Evolutionary conservation across 2,888 invertebrate genomes (phyloP), one percentile per base, ranked within the genome.

Genomic region (Habroteleia sp.): DNA sequence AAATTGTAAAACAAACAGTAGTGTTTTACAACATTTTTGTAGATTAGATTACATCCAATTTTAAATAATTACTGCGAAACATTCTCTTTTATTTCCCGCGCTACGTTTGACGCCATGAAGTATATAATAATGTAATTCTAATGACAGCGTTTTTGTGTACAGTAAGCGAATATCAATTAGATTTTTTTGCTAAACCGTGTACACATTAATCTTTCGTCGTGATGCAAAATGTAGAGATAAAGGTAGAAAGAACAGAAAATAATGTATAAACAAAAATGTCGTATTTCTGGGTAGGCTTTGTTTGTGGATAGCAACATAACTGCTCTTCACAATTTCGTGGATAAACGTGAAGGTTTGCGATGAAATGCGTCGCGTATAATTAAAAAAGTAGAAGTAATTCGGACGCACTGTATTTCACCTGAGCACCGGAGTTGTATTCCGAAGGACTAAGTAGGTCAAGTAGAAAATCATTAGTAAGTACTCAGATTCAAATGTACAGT

Each of bases 381-480:
- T 81, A 78, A 79, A 65, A 79, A 74, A 48, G 75, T 76, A 72
- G 74, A 77, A 76, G 77, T 77, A 78, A 79, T 77, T 44, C 66
- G 63, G 62, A 69, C 52, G 60, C 41, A 46, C 66, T 73, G 72
- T 48, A 62, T 65, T 73, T 71, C 48, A 63, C 35, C 29, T 48
- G 37, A 44, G 60, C 11, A 3, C 23, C 16, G 6, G 23, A 48
- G 46, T 54, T 66, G 25, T 68, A 46, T 44, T 41, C n/a, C 50
- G 50, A 14, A 23, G 27, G 56, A 46, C 73, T 73, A 83, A 80
- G 77, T 82, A 79, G 82, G 81, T 82, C 82, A 78, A 81, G 82
- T 79, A 77, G 78, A 77, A 82, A 82, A 83, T 83, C 82, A 81
- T 83, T 83, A 83, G 80, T 78, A 79, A 80, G 79, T 79, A 77